Evolutionary conservation across 2,113 vertebrate species (phyloP), one percentile per base, ranked within the genome.

Genomic region (Aptenodytes forsteri): DNA sequence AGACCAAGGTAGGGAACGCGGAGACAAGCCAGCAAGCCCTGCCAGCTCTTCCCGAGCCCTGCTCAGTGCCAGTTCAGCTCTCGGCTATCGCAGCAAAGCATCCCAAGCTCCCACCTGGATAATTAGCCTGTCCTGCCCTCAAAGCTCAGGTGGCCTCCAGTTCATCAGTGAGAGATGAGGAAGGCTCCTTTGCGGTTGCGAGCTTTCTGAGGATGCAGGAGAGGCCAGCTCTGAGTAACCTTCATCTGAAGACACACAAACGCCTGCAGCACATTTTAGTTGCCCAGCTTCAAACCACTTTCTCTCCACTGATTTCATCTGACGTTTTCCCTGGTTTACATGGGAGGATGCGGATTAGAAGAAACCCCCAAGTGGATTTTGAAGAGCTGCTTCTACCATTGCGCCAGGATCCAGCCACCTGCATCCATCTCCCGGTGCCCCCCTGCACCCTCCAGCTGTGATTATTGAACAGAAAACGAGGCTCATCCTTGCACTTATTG

Each of bases 21-120:
- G 17, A 87, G 34, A 61, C 26, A 23, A 87, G 34, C 11, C 7
- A 4, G 44, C 13, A 13, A 26, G 9, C 46, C 47, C 56, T 82
- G 16, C 59, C 90, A 69, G 85, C 70, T 46, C 16, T 14, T 44
- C 30, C n/a, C 4, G 7, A 81, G 69, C 32, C 36, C 54, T 3
- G 1, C 47, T 67, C 19, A 4, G 50, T 8, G 34, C 85, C 3
- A 0, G 12, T 13, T 55, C 67, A 44, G 56, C 50, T 78, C 54
- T 69, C 0, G 0, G 16, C 59, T 55, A 17, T 27, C 1, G 1
- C 49, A 44, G 61, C 0, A 0, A 71, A 83, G n/a, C 56, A 59
- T 25, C 58, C 61, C 66, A n/a, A 55, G 20, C 49, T 94, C 71
- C 71, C 58, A 55, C 22, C 32, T 52, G 64, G 87, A 62, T 16